phyloP scores from a whole-genome alignment of 2,113 vertebrate species.

The Scolopax mira region DNA sequence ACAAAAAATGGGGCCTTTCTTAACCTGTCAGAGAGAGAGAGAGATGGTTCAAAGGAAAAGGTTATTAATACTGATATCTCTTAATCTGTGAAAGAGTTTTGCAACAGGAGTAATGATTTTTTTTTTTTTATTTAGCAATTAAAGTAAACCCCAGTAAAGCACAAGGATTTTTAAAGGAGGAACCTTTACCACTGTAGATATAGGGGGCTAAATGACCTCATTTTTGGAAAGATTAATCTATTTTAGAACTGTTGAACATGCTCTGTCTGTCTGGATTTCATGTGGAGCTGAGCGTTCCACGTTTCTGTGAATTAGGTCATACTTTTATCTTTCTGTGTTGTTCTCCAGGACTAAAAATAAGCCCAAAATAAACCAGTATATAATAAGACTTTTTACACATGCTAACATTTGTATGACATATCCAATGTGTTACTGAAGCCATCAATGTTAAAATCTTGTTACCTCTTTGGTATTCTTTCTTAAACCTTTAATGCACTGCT shows the following conservation, averaged over 20 bases:
- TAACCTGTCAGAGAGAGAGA: neutral
- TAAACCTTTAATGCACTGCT: neutral
- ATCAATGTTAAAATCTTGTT: neutral
- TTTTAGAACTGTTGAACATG: neutral
- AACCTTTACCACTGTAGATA: neutral
- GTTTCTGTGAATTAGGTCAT: slow-evolving; percentile 1
- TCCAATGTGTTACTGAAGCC: neutral
- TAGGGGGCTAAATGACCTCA: neutral
- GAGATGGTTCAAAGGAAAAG: neutral
- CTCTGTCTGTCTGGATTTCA: neutral
- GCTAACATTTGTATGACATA: neutral
- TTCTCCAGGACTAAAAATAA: neutral
- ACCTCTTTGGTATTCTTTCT: neutral
- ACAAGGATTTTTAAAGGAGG: neutral
- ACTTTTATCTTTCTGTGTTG: neutral
- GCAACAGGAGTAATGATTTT: neutral
- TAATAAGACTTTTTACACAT: neutral
- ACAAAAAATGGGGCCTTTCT: neutral
- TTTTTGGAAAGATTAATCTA: neutral
- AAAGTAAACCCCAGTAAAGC: neutral
- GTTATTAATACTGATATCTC: neutral
- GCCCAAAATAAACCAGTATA: neutral
- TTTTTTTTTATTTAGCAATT: neutral
- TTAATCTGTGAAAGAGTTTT: neutral
- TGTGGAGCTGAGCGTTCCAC: neutral